A percentile compares a stretch with the other conserved stretches of the same genome.
Evolutionary conservation across 2,113 vertebrate species (phyloP).

Genomic region (Balaeniceps rex): DNA sequence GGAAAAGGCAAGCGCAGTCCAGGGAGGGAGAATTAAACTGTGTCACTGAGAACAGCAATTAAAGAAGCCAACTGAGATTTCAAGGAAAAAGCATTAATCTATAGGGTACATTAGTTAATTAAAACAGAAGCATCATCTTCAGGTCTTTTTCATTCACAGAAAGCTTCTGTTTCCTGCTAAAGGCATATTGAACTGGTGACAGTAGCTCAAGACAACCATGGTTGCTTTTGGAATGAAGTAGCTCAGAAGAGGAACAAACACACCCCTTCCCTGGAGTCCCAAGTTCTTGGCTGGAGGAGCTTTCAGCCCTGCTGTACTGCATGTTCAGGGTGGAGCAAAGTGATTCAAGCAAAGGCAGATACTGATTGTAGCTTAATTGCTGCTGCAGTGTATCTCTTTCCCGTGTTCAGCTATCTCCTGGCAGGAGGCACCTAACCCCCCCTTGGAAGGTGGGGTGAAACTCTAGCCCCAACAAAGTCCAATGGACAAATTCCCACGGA

Average conservation of each 20-base stretch:
- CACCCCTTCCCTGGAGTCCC: conserved; percentile 62
- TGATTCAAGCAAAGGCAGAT: conserved; percentile 58
- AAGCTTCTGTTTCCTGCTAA: conserved; percentile 31
- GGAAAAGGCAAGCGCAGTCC: conserved; percentile 20
- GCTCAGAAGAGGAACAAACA: conserved; percentile 46
- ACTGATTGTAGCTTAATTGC: conserved; percentile 43
- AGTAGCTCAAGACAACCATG: conserved; percentile 34
- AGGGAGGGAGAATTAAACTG: not conserved
- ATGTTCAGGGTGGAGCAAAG: conserved; percentile 56
- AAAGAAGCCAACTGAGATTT: conserved; percentile 28
- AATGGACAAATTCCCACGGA: not conserved
- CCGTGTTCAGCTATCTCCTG: not conserved
- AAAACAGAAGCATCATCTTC: conserved; percentile 33
- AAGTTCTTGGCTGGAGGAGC: conserved; percentile 50
- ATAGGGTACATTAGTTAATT: conserved; percentile 40
- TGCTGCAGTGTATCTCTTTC: not conserved
- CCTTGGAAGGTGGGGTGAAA: not conserved
- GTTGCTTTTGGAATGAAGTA: conserved; percentile 49
- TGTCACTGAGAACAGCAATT: conserved; percentile 5
- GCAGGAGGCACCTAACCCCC: not conserved
- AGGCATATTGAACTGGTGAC: not conserved
- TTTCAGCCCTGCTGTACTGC: conserved; percentile 39
- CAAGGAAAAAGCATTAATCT: conserved; percentile 15
- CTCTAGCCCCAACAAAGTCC: not conserved
- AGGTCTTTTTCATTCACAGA: conserved; percentile 6